Evolutionary conservation across 1,140 invertebrate genomes (phyloP).

Genomic region (Colletes latitarsis): DNA sequence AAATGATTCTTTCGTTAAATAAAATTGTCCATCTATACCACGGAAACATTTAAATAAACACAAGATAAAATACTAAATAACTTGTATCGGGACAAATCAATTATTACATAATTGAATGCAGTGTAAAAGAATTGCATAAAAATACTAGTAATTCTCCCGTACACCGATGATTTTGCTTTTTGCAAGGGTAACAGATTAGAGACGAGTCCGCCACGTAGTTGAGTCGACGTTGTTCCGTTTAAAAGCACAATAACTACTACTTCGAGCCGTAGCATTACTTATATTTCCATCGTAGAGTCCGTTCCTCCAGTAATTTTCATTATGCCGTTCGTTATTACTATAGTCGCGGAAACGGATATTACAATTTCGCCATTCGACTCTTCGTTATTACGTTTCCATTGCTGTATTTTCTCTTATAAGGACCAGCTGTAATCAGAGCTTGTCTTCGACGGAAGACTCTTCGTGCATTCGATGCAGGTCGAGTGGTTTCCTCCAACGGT

Average conservation of each 20-base stretch:
- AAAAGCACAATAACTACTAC: too few relatives aligned
- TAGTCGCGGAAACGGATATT: conserved; percentile 12
- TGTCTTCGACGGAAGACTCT: neutral
- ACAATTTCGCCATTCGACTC: conserved; percentile 6
- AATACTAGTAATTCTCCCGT: neutral
- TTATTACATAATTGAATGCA: too few relatives aligned
- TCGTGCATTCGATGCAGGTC: neutral
- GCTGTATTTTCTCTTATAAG: neutral
- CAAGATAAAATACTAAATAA: too few relatives aligned
- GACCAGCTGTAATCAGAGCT: conserved; percentile 28
- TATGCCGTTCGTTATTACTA: conserved; percentile 27
- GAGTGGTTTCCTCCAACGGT: conserved; percentile 9
- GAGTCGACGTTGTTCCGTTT: neutral
- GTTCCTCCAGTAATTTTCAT: conserved; percentile 19
- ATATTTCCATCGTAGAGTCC: conserved; percentile 16
- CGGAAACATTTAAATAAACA: too few relatives aligned
- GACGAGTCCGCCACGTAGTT: conserved; percentile 16
- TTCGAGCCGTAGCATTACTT: neutral
- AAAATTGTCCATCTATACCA: too few relatives aligned
- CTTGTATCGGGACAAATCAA: too few relatives aligned
- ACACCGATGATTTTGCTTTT: neutral
- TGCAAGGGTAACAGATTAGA: conserved; percentile 19
- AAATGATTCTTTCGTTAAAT: too few relatives aligned
- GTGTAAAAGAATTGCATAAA: too few relatives aligned
- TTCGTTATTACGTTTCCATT: conserved; percentile 21